These are phyloP conservation scores for Drosophila azteca DNA, from an alignment of 1,140 invertebrate genomes.

Conservation along the genomic window DNA sequence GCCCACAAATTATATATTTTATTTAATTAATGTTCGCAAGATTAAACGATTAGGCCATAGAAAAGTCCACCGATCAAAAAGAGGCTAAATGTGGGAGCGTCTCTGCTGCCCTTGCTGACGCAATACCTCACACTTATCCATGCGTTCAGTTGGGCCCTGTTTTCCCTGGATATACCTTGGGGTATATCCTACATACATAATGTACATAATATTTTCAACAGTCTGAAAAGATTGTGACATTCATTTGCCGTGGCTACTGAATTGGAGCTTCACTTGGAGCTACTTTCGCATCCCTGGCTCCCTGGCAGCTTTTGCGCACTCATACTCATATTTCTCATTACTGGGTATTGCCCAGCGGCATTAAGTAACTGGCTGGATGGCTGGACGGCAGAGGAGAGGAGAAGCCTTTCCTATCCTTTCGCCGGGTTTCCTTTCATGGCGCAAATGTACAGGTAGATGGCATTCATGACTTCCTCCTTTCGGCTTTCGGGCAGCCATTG, in stretches of 20 bases:
- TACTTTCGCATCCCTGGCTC: neutral
- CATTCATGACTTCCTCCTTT: slow-evolving; percentile 73
- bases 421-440: slow-evolving; percentile 23
- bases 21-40: too few relatives aligned
- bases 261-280: slow-evolving; percentile 1
- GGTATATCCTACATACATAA: too few relatives aligned
- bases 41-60: too few relatives aligned
- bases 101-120: too few relatives aligned
- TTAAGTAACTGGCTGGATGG: slow-evolving; percentile 42
- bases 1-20: too few relatives aligned
- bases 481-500: slow-evolving; percentile 39
- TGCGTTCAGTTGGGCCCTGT: too few relatives aligned
- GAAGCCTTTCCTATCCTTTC: slow-evolving; percentile 38
- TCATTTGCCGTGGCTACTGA: slow-evolving; percentile 13
- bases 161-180: too few relatives aligned
- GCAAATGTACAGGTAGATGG: slow-evolving; percentile 71
- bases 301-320: neutral
- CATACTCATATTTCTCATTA: slow-evolving; percentile 22
- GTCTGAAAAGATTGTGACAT: slow-evolving; percentile 23
- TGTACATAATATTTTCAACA: neutral
- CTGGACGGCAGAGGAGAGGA: slow-evolving; percentile 27
- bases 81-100: too few relatives aligned
- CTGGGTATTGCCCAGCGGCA: slow-evolving; percentile 38
- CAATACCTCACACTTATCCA: too few relatives aligned
- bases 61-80: too few relatives aligned